phyloP scores from a whole-genome alignment of 2,113 vertebrate genomes.

The Oophaga pumilio region DNA sequence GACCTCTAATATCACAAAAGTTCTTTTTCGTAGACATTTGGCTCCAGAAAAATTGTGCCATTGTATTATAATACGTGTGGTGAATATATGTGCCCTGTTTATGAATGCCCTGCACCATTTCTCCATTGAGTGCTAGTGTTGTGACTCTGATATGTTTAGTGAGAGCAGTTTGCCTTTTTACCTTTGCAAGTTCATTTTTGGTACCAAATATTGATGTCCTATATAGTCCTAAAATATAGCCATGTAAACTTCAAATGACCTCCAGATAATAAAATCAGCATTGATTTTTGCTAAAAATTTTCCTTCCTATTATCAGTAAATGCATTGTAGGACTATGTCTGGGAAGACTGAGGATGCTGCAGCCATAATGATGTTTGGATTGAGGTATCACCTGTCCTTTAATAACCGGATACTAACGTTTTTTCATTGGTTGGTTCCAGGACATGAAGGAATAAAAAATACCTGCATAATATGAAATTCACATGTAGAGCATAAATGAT shows the following conservation, averaged over 20 bases:
- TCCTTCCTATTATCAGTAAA: neutral
- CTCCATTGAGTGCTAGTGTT: no score
- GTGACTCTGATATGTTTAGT: no score
- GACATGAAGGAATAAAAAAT: neutral
- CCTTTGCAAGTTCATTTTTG: neutral
- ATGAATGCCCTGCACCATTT: no score
- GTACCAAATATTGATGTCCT: no score
- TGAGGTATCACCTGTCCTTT: neutral
- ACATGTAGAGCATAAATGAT: no score
- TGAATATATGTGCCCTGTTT: no score
- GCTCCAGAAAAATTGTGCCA: no score
- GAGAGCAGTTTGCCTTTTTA: no score
- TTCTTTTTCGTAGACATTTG: no score
- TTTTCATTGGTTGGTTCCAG: neutral
- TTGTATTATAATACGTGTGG: no score
- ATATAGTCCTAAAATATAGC: neutral
- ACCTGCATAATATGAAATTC: neutral
- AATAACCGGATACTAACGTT: neutral
- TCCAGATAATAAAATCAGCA: neutral
- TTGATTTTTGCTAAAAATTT: neutral
- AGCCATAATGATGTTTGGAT: neutral
- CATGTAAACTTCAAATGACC: neutral
- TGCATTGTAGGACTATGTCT: neutral
- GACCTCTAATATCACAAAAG: no score
- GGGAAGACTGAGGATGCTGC: neutral